These are phyloP conservation scores for Promerops cafer DNA, from an alignment of 2,113 vertebrate species.

Conservation along the genomic window DNA sequence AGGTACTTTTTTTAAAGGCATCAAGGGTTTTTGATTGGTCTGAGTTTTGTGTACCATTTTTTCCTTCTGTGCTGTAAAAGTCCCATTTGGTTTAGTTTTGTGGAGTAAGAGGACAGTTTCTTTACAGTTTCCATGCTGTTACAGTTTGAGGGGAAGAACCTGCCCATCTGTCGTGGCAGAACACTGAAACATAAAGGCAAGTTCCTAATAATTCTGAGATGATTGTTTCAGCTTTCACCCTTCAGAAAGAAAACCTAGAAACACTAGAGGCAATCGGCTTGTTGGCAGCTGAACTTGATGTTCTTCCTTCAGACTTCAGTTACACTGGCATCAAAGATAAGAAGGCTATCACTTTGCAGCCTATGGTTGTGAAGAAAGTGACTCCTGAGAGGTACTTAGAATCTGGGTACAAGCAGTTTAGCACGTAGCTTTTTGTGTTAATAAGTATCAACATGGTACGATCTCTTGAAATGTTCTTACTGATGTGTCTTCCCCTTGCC, in stretches of 20 bases:
- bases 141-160: not conserved
- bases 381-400: conserved; percentile 79
- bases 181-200: not conserved
- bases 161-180: not conserved
- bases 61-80: not conserved
- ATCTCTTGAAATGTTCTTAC: not conserved
- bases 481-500: not conserved
- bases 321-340: conserved; percentile 97
- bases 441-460: rapidly evolving
- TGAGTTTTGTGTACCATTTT: not conserved
- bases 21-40: not conserved
- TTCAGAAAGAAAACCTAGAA: conserved; percentile 93
- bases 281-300: conserved; percentile 84
- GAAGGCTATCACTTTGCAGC: conserved; percentile 87
- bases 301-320: conserved; percentile 92
- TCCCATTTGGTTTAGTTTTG: not conserved
- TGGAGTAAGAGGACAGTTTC: not conserved
- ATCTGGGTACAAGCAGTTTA: not conserved
- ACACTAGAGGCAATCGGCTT: conserved; percentile 88
- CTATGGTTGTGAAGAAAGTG: conserved; percentile 93
- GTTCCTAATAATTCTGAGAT: not conserved
- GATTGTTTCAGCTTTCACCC: conserved; percentile 83
- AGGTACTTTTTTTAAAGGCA: not conserved
- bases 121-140: not conserved
- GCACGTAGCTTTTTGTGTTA: not conserved